Base-by-base conservation (phyloP, 37 sponge, comb jelly and placozoan species). In the Agelas oroides region DNA sequence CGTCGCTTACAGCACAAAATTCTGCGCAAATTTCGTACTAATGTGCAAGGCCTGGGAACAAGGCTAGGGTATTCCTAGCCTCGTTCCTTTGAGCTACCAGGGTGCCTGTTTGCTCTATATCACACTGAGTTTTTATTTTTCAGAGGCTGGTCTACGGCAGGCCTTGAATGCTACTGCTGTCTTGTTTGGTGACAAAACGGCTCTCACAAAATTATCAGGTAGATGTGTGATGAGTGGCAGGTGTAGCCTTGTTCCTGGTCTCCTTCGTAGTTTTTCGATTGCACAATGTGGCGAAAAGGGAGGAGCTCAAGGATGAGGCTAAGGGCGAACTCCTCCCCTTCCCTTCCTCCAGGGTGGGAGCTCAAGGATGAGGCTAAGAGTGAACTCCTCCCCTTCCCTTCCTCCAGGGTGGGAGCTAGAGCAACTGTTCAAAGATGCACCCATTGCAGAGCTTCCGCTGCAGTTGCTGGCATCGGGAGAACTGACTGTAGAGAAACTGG, bases 91-190 rank as follows among this genome's bases (percentile, higher is more conserved):
- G n/a, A n/a, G n/a, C n/a, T n/a, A n/a, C n/a, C n/a, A n/a, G n/a
- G n/a, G n/a, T n/a, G n/a, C n/a, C n/a, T n/a, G n/a, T n/a, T n/a
- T n/a, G n/a, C n/a, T n/a, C n/a, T n/a, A n/a, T n/a, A n/a, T n/a
- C n/a, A n/a, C 27, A 61, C n/a, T 5, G 14, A 61, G 27, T 61
- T 23, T 61, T 23, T 23, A 27, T 68, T 13, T 69, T 37, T 59
- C 46, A 92, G 93, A 79, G 30, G 56, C 59, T 28, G 89, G 90
- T 31, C 40, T 92, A 65, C 28, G 63, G 1, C 52, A 84, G 30
- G 93, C 93, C 2, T 25, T 73, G 32, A 88, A 78, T 66, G 77
- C 86, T 3, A 92, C 93, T 25, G 36, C 63, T 5, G 93, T 67
- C 18, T 56, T 92, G 18, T 92, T 86, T 85, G 89, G 86, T 69